Percentiles rank a stretch among this genome's conserved stretches.
phyloP scores from a whole-genome alignment of 1,140 invertebrate genomes.

The Sipha flava region DNA sequence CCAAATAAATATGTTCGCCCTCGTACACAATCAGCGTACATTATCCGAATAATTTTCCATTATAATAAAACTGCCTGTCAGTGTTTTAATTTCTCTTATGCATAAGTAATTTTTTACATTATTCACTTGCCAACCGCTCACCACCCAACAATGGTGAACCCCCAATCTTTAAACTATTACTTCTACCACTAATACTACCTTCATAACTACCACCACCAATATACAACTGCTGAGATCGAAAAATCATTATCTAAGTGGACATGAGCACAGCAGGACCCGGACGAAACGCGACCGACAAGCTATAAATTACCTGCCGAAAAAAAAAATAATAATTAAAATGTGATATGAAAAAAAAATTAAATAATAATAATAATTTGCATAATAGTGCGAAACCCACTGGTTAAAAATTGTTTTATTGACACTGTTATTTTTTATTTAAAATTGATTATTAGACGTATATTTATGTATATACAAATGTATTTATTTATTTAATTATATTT shows the following conservation, averaged over 20 bases:
- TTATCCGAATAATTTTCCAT: background rate
- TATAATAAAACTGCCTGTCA: background rate
- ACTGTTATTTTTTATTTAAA: background rate
- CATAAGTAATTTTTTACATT: background rate
- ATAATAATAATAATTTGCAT: background rate
- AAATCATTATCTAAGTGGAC: background rate
- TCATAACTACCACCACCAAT: no score
- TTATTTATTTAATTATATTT: no score
- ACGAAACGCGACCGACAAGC: background rate
- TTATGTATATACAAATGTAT: background rate
- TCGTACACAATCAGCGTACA: background rate
- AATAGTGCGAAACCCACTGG: background rate
- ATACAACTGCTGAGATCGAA: background rate
- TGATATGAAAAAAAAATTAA: background rate
- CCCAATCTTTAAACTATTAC: no score
- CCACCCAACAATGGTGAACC: background rate
- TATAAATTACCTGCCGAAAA: background rate
- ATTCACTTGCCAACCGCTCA: background rate
- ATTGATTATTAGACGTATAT: background rate
- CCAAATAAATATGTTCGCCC: background rate
- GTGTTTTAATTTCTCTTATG: background rate
- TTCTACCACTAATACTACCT: no score
- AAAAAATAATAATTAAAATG: background rate
- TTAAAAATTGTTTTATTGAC: conserved; percentile 3
- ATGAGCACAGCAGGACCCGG: background rate